These are phyloP conservation scores for Axis porcinus DNA, from an alignment of 2,113 vertebrate species.

Conservation along the genomic window DNA sequence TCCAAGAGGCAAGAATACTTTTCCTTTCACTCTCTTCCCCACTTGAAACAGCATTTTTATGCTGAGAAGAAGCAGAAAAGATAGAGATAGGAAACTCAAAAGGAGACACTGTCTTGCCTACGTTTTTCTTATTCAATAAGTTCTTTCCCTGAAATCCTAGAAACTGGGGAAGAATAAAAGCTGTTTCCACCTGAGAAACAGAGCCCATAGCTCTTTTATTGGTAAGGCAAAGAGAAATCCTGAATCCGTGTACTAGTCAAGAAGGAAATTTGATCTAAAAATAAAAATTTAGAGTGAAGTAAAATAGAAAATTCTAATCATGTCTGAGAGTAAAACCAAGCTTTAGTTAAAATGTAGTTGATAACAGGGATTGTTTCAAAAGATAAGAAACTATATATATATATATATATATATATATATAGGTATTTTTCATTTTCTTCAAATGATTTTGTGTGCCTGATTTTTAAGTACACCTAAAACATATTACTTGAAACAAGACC, in stretches of 20 bases:
- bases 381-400: not conserved
- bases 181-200: not conserved
- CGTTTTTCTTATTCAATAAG: not conserved
- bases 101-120: not conserved
- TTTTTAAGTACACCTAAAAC: slow-evolving; percentile 6
- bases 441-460: not conserved
- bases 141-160: not conserved
- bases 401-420: not conserved
- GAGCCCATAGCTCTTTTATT: not conserved
- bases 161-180: not conserved
- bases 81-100: not conserved
- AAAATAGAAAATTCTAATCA: not conserved
- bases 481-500: slow-evolving; percentile 24
- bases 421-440: not conserved
- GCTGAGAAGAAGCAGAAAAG: not conserved
- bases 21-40: not conserved
- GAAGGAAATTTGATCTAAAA: not conserved
- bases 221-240: slow-evolving; percentile 20
- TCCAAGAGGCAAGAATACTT: not conserved
- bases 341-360: slow-evolving; percentile 26
- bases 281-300: not conserved
- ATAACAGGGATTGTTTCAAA: slow-evolving; percentile 21
- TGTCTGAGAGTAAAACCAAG: not conserved
- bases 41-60: not conserved
- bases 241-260: not conserved